phyloP scores from a whole-genome alignment of 2,113 vertebrate genomes.

The Empidonax traillii region DNA sequence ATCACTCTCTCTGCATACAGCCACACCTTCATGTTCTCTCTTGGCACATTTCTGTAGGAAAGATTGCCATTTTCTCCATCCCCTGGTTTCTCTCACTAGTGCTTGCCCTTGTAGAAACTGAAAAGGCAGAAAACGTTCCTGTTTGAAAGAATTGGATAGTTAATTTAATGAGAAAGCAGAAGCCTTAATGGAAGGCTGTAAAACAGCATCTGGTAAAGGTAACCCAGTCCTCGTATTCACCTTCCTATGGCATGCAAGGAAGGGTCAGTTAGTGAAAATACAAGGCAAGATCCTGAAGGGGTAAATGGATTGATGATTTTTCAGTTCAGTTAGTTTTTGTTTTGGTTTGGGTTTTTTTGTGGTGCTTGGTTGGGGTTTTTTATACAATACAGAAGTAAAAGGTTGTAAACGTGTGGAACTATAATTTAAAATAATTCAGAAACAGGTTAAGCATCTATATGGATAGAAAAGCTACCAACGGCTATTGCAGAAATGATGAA shows the following conservation, averaged over 20 bases:
- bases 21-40: fast-evolving
- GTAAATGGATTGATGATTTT: not conserved
- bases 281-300: not conserved
- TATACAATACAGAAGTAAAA: not conserved
- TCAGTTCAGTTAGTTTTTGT: not conserved
- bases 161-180: not conserved
- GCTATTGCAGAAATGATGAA: not conserved
- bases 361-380: not conserved
- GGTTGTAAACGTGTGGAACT: not conserved
- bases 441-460: not conserved
- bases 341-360: not conserved
- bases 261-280: not conserved
- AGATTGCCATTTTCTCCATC: not conserved
- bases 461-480: not conserved
- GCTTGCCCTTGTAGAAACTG: not conserved
- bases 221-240: not conserved
- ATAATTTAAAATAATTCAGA: not conserved
- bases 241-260: not conserved
- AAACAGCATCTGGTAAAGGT: not conserved
- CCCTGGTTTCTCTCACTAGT: not conserved
- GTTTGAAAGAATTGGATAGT: not conserved
- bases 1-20: not conserved
- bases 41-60: not conserved
- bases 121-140: not conserved
- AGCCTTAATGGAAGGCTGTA: not conserved